A percentile compares a stretch with the other conserved stretches of the same genome.
These are phyloP conservation scores for Autographa gamma DNA, from an alignment of 2,888 invertebrate species.

Conservation along the genomic window DNA sequence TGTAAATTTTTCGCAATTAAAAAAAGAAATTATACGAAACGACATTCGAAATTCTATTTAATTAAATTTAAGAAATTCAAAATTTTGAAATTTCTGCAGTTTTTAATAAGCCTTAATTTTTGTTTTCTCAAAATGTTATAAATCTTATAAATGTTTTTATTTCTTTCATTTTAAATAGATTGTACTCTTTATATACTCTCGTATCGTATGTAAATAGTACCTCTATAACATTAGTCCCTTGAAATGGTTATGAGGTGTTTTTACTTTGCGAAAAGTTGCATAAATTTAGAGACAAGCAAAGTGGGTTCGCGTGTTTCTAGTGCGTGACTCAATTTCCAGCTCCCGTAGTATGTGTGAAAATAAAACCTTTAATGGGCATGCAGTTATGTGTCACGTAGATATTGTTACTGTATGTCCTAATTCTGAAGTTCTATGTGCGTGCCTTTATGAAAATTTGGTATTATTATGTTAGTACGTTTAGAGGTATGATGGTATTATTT, in stretches of 20 bases:
- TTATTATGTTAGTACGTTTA: too few species aligned
- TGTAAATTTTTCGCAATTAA: background rate
- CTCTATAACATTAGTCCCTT: constrained; percentile 30
- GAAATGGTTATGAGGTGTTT: constrained; percentile 61
- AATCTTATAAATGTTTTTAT: too few species aligned
- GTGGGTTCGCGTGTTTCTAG: constrained; percentile 79
- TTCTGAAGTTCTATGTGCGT: constrained; percentile 37
- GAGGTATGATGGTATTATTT: too few species aligned
- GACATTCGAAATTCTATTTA: background rate
- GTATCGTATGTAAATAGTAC: background rate
- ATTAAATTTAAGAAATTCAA: too few species aligned
- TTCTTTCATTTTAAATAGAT: background rate
- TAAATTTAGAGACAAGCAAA: constrained; percentile 80
- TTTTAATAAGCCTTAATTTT: background rate
- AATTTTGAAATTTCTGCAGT: too few species aligned
- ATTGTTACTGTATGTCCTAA: constrained; percentile 46
- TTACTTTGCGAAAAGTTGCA: constrained; percentile 73
- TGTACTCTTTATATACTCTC: constrained; percentile 6
- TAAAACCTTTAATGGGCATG: constrained; percentile 53
- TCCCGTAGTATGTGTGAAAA: constrained; percentile 57
- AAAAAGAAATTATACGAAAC: background rate
- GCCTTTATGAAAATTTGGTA: too few species aligned
- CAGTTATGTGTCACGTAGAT: constrained; percentile 58
- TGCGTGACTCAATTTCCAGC: constrained; percentile 79
- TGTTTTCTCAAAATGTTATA: too few species aligned